These are phyloP conservation scores for Prionace glauca DNA, from an alignment of 2,797 vertebrate species.

Conservation along the genomic window DNA sequence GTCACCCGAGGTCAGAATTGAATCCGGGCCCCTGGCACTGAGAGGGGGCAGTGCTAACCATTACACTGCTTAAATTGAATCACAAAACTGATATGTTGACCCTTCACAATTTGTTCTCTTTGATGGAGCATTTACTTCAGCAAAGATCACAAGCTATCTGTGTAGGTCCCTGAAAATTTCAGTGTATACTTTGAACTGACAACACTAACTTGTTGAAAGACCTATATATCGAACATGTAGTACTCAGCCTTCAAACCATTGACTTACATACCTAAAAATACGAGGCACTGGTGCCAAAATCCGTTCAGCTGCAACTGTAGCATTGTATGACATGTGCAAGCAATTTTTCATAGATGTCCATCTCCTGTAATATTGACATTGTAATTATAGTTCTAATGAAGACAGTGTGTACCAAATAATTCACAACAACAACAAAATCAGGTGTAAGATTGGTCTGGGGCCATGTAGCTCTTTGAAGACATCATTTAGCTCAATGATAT, in stretches of 20 bases:
- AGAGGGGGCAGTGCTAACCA: too few relatives aligned
- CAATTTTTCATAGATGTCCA: slow-evolving; percentile 29
- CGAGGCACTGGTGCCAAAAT: background rate
- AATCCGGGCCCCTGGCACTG: too few relatives aligned
- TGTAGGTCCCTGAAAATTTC: background rate
- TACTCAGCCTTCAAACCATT: background rate
- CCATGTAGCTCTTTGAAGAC: slow-evolving; percentile 47
- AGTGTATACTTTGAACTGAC: background rate
- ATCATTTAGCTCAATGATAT: slow-evolving; percentile 46
- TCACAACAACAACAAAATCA: slow-evolving; percentile 42
- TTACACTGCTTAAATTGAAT: background rate
- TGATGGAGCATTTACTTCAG: background rate
- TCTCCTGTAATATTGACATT: slow-evolving; percentile 22
- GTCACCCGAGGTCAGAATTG: too few relatives aligned
- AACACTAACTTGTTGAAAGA: background rate
- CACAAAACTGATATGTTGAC: background rate
- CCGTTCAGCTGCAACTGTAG: slow-evolving; percentile 12
- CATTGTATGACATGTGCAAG: slow-evolving; percentile 30
- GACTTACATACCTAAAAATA: slow-evolving; percentile 18
- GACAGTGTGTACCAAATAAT: slow-evolving; percentile 38
- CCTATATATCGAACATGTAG: background rate
- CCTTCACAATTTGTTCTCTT: background rate
- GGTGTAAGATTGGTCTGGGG: slow-evolving; percentile 47
- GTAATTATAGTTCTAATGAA: slow-evolving; percentile 34
- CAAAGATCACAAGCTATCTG: background rate